A percentile compares a stretch with the other conserved stretches of the same genome.
Evolutionary conservation across 2,797 vertebrate genomes (phyloP).

Genomic region (Poliocrania exsul): DNA sequence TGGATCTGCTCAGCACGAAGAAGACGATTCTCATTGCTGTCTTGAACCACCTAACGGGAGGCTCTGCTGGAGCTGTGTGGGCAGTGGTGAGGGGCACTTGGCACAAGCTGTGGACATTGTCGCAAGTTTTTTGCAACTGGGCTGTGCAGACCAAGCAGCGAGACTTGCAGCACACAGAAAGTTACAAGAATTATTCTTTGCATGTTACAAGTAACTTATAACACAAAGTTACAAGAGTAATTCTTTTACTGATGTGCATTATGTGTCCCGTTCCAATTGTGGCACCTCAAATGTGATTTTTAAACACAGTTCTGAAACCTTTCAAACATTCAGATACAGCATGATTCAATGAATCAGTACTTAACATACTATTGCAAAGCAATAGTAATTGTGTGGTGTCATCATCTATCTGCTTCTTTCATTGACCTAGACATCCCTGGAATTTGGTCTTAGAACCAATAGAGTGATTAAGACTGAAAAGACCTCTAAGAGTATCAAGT

Average conservation of each 20-base stretch:
- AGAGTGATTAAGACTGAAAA: not conserved
- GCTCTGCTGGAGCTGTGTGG: not conserved
- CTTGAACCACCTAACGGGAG: accelerated
- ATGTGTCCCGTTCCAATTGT: accelerated
- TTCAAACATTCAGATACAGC: not conserved
- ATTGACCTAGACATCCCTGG: not conserved
- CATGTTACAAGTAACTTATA: not conserved
- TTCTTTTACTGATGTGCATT: accelerated
- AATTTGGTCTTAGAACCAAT: not conserved
- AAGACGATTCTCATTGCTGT: not conserved
- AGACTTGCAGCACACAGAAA: accelerated
- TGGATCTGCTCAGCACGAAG: not conserved
- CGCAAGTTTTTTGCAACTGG: accelerated
- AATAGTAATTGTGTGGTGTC: not conserved
- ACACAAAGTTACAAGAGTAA: not conserved
- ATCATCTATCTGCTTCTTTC: not conserved
- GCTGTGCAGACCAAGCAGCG: accelerated
- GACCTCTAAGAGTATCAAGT: not conserved
- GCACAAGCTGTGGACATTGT: accelerated
- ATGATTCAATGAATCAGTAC: accelerated
- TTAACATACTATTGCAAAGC: not conserved
- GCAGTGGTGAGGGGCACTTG: not conserved
- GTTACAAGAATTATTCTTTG: not conserved
- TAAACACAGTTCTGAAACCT: accelerated
- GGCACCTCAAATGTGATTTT: accelerated